Evolutionary conservation across 2,113 vertebrate species (phyloP).

Genomic region (Phalacrocorax pelagicus): DNA sequence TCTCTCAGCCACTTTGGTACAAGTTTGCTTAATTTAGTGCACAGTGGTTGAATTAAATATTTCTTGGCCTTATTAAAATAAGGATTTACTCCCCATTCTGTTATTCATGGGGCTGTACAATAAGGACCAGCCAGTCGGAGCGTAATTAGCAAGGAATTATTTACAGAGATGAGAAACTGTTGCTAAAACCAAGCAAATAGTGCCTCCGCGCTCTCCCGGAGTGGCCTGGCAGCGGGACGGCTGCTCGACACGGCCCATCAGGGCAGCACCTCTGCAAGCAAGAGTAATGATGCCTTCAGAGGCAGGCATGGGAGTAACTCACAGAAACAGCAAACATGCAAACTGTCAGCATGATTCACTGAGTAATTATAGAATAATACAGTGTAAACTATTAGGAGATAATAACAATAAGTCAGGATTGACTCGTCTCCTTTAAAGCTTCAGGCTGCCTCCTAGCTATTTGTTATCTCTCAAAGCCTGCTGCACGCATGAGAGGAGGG

Average conservation of each 20-base stretch:
- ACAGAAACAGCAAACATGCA: background rate
- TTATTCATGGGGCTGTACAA: background rate
- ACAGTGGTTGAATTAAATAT: background rate
- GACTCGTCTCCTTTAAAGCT: slow-evolving; percentile 26
- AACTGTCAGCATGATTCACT: slow-evolving; percentile 54
- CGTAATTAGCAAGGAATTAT: background rate
- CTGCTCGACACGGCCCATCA: rapidly evolving
- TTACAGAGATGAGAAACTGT: slow-evolving; percentile 1
- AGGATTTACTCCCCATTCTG: background rate
- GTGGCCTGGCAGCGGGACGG: background rate
- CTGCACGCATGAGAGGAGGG: background rate
- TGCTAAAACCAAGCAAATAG: background rate
- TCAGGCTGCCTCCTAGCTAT: background rate
- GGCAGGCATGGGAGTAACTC: slow-evolving; percentile 18
- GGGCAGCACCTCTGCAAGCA: background rate
- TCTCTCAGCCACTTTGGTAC: background rate
- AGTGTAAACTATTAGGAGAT: slow-evolving; percentile 57
- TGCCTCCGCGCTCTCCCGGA: background rate
- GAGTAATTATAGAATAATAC: slow-evolving; percentile 61
- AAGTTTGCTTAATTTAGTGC: background rate
- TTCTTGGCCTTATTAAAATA: slow-evolving; percentile 6
- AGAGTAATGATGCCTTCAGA: background rate
- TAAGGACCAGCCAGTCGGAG: background rate
- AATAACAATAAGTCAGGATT: slow-evolving; percentile 48
- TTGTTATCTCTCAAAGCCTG: background rate